These are phyloP conservation scores for Pocillopora grandis DNA, from an alignment of 92 coral and sea anemone species.

Conservation along the genomic window DNA sequence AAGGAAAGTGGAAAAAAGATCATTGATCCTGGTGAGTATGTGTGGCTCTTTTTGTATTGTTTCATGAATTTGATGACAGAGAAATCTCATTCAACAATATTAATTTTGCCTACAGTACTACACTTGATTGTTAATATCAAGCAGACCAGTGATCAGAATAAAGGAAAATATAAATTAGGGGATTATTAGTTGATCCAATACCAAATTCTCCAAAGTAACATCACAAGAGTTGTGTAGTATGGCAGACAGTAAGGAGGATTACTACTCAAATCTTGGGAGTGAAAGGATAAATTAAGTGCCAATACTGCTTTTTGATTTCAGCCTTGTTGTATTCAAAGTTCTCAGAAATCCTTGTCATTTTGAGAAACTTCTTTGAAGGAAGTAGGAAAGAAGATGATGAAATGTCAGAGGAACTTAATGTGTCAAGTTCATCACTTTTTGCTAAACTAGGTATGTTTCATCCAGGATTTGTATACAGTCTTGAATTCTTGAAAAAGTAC, in stretches of 20 bases:
- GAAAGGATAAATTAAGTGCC: too few species aligned
- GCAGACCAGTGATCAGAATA: too few species aligned
- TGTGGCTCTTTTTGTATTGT: background rate
- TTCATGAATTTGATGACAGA: background rate
- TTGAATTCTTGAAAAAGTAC: background rate
- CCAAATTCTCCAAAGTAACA: too few species aligned
- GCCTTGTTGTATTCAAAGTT: constrained; percentile 50
- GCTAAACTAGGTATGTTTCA: constrained; percentile 43
- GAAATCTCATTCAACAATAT: too few species aligned
- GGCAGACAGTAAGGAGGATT: too few species aligned
- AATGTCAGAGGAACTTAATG: constrained; percentile 14
- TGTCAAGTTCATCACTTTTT: constrained; percentile 31
- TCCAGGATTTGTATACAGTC: too few species aligned
- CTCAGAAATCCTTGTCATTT: constrained; percentile 45
- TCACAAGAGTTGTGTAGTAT: background rate
- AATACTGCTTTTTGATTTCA: background rate
- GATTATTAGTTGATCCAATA: too few species aligned
- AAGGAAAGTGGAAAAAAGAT: constrained; percentile 56
- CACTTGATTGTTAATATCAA: too few species aligned
- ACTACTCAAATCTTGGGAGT: too few species aligned
- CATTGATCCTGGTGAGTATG: constrained; percentile 59
- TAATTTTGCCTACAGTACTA: too few species aligned
- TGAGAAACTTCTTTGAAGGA: constrained; percentile 52
- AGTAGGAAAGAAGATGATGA: constrained; percentile 7
- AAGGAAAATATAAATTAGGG: too few species aligned